These are phyloP conservation scores for Acleris holmiana DNA, from an alignment of 2,888 invertebrate species.

Conservation along the genomic window DNA sequence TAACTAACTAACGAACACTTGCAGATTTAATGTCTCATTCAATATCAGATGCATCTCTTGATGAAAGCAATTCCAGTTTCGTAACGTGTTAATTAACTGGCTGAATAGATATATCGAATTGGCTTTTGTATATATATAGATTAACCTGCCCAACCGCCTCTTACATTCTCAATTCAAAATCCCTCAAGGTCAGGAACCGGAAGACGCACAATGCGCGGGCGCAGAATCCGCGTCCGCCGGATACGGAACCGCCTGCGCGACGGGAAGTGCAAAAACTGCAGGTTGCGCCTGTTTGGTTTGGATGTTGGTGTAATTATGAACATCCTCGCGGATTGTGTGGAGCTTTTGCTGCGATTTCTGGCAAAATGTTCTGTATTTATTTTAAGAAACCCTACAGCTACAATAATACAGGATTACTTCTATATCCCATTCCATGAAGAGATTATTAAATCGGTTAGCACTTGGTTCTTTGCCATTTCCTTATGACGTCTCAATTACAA, in stretches of 20 bases:
- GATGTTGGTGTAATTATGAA: conserved; percentile 17
- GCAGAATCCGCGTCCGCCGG: conserved; percentile 73
- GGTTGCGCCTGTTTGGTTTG: conserved; percentile 49
- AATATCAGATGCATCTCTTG: too few relatives aligned
- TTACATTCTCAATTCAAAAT: conserved; percentile 57
- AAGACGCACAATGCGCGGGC: conserved; percentile 62
- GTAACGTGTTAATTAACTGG: too few relatives aligned
- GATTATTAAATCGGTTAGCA: too few relatives aligned
- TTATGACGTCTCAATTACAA: neutral
- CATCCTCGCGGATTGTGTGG: conserved; percentile 5
- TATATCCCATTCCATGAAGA: too few relatives aligned
- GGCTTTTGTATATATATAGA: too few relatives aligned
- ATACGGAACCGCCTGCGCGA: conserved; percentile 73
- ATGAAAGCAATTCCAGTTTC: too few relatives aligned
- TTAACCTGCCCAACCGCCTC: conserved; percentile 11
- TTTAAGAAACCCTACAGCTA: too few relatives aligned
- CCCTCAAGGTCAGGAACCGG: conserved; percentile 48
- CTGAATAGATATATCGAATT: neutral
- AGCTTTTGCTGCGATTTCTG: neutral
- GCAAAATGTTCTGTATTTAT: neutral
- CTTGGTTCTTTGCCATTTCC: too few relatives aligned
- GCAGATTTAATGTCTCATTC: too few relatives aligned
- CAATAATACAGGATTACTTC: too few relatives aligned
- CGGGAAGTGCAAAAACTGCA: conserved; percentile 66
- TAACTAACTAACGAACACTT: too few relatives aligned